Conservation (phyloP, 2,888 invertebrate genomes). For the Abrostola tripartita region DNA sequence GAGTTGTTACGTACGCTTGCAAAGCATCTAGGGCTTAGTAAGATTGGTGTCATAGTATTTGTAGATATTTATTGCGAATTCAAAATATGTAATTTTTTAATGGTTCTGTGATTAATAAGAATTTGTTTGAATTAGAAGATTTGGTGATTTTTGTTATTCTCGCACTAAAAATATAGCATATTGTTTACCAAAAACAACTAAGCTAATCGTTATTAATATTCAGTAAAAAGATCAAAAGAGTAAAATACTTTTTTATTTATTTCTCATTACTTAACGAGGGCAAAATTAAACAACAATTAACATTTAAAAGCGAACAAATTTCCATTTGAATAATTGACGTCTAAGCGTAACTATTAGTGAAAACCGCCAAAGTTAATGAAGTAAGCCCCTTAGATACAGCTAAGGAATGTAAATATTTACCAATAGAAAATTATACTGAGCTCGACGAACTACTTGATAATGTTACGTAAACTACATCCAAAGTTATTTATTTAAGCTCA, state of each 20-base stretch:
- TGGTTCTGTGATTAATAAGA: no score
- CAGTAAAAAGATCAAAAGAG: neutral
- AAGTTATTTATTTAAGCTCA: conserved; percentile 22
- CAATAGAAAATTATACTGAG: conserved; percentile 49
- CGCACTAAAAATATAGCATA: neutral
- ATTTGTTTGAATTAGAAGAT: no score
- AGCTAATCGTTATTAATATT: neutral
- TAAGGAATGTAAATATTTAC: conserved; percentile 59
- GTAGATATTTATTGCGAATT: no score
- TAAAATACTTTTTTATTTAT: conserved; percentile 2
- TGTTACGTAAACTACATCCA: conserved; percentile 32
- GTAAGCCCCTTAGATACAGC: conserved; percentile 51
- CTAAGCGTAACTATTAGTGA: conserved; percentile 32
- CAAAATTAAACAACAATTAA: conserved; percentile 22
- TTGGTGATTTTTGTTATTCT: no score
- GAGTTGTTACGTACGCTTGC: no score
- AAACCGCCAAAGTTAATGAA: conserved; percentile 55
- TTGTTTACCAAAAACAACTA: neutral
- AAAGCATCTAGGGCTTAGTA: no score
- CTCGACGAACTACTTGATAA: conserved; percentile 26
- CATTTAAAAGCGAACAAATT: conserved; percentile 10
- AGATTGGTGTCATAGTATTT: no score
- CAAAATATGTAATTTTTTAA: no score
- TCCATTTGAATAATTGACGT: conserved; percentile 49
- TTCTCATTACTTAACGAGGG: conserved; percentile 11